Evolutionary conservation across 2,888 invertebrate species (phyloP).

Genomic region (Torymus auratus): DNA sequence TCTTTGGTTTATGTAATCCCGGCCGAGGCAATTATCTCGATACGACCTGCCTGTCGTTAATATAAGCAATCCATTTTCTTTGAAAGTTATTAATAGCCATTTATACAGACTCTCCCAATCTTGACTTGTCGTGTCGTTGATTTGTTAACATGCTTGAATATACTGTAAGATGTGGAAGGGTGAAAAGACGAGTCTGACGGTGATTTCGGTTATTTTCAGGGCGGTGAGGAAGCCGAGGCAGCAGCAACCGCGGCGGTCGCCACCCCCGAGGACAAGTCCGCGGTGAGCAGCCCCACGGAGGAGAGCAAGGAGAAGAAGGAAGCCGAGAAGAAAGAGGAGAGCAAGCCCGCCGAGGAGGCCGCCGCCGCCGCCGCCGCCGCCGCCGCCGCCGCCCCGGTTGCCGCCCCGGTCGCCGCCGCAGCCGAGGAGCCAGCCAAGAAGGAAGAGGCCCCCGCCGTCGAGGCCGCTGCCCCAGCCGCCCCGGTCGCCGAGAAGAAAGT

Average conservation of each 20-base stretch:
- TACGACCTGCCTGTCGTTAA: background rate
- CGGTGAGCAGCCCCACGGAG: slow-evolving; percentile 65
- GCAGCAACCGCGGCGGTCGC: slow-evolving; percentile 54
- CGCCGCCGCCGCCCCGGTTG: slow-evolving; percentile 60
- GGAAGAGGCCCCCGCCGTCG: slow-evolving; percentile 62
- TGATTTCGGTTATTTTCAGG: slow-evolving; percentile 63
- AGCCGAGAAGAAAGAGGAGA: slow-evolving; percentile 22
- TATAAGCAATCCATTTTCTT: background rate
- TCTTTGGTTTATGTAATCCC: slow-evolving; percentile 5
- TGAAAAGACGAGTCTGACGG: no score
- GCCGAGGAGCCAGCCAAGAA: slow-evolving; percentile 54
- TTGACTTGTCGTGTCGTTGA: no score
- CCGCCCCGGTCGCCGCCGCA: slow-evolving; percentile 68
- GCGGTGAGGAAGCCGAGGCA: slow-evolving; percentile 71
- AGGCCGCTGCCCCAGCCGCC: slow-evolving; percentile 72
- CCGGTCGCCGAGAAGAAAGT: slow-evolving; percentile 71
- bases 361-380: slow-evolving; percentile 70
- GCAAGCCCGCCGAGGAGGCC: slow-evolving; percentile 28
- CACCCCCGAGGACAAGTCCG: slow-evolving; percentile 51
- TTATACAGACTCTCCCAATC: no score
- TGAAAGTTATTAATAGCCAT: no score
- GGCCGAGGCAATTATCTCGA: background rate
- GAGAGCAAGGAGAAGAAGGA: slow-evolving; percentile 60
- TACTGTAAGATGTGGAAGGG: no score
- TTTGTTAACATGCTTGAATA: no score